phyloP scores from a whole-genome alignment of 1,140 invertebrate genomes.

The Euschistus heros region DNA sequence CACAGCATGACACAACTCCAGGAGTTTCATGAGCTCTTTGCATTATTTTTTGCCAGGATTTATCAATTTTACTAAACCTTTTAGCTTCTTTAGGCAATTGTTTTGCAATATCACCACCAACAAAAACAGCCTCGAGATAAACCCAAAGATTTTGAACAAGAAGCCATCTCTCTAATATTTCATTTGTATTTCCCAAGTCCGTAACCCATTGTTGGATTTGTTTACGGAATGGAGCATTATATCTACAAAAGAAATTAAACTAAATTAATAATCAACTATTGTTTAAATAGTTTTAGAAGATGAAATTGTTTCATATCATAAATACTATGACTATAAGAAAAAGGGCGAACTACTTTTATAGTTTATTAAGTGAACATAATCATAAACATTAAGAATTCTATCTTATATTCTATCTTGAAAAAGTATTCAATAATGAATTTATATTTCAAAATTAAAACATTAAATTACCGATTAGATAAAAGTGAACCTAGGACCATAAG shows the following conservation, averaged over 20 bases:
- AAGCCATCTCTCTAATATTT: constrained; percentile 92
- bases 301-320: neutral
- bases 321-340: too few species aligned
- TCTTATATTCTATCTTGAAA: too few species aligned
- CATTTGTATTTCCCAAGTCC: constrained; percentile 90
- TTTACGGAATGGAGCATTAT: constrained; percentile 92
- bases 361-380: too few species aligned
- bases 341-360: too few species aligned
- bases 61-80: constrained; percentile 92
- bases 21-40: constrained; percentile 86
- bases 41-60: constrained; percentile 98
- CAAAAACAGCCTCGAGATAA: constrained; percentile 94
- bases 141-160: constrained; percentile 98
- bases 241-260: constrained; percentile 42
- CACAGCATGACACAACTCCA: constrained; percentile 89
- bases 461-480: constrained; percentile 66
- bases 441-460: too few species aligned
- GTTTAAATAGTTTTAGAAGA: neutral
- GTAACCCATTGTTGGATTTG: constrained; percentile 93
- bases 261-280: neutral
- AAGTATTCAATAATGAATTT: too few species aligned
- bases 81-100: constrained; percentile 91
- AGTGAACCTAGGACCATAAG: constrained; percentile 89
- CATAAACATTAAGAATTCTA: too few species aligned
- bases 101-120: constrained; percentile 95